Conservation (phyloP, 2,888 invertebrate species). For the Blastobasis lacticolella region DNA sequence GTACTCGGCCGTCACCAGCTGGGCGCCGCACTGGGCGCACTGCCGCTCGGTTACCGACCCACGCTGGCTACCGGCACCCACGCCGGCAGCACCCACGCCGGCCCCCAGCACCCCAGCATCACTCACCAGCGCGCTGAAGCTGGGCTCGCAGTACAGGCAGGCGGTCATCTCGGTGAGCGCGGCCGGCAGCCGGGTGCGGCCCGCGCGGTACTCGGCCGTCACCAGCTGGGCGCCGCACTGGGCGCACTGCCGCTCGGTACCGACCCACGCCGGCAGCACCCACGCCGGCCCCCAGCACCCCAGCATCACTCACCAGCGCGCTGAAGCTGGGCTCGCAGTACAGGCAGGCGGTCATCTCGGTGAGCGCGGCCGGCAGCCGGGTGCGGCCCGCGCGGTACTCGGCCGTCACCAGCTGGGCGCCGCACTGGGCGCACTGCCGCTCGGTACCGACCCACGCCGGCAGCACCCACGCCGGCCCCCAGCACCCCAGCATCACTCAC, state of each 20-base stretch:
- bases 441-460: too few species aligned
- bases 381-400: slow-evolving; percentile 19
- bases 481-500: too few species aligned
- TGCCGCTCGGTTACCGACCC: slow-evolving; percentile 81
- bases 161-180: slow-evolving; percentile 14
- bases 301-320: slow-evolving; percentile 55
- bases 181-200: slow-evolving; percentile 77
- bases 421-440: too few species aligned
- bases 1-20: slow-evolving; percentile 88
- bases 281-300: too few species aligned
- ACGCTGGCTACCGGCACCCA: too few species aligned
- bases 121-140: slow-evolving; percentile 44
- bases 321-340: slow-evolving; percentile 13
- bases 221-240: slow-evolving; percentile 90
- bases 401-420: slow-evolving; percentile 22
- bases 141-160: slow-evolving; percentile 13
- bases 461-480: too few species aligned
- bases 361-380: slow-evolving; percentile 17
- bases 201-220: slow-evolving; percentile 88
- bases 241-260: slow-evolving; percentile 81
- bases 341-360: slow-evolving; percentile 6
- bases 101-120: too few species aligned
- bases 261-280: slow-evolving; percentile 85
- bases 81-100: too few species aligned
- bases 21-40: slow-evolving; percentile 87